Evolutionary conservation across 1,140 invertebrate species (phyloP).

Genomic region (Cherax quadricarinatus): DNA sequence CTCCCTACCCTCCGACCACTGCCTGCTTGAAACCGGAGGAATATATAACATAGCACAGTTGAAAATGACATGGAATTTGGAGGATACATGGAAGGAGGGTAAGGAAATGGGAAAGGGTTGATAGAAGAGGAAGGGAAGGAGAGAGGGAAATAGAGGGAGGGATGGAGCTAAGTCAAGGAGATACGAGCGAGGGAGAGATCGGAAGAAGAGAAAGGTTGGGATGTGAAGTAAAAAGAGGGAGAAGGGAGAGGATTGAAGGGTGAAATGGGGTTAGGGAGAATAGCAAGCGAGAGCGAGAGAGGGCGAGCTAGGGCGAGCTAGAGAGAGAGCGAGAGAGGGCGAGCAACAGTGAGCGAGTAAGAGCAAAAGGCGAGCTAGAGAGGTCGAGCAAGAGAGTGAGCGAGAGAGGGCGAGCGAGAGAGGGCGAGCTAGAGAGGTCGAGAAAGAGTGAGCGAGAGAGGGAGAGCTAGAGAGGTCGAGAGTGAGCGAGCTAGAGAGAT

Average conservation of each 20-base stretch:
- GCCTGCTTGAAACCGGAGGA: too few relatives aligned
- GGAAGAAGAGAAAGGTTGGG: neutral
- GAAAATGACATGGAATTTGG: too few relatives aligned
- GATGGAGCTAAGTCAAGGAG: neutral
- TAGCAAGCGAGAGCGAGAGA: neutral
- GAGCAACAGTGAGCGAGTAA: neutral
- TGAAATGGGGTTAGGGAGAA: neutral
- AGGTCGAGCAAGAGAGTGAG: neutral
- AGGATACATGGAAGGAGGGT: neutral
- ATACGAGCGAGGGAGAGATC: neutral
- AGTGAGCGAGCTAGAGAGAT: too few relatives aligned
- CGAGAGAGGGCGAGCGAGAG: neutral
- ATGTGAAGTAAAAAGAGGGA: neutral
- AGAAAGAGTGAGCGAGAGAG: neutral
- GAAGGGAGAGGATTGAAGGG: neutral
- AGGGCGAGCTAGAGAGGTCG: neutral
- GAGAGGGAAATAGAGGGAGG: neutral
- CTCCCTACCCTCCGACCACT: too few relatives aligned
- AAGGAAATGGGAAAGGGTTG: neutral
- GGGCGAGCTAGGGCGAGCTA: neutral
- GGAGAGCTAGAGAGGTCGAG: too few relatives aligned
- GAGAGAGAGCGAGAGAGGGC: neutral
- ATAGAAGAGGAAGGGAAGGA: neutral
- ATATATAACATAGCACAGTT: too few relatives aligned
- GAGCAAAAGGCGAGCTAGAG: neutral